Percentiles rank a stretch among this genome's conserved stretches.
Evolutionary conservation across 2,888 invertebrate genomes (phyloP).

Genomic region (Brenthis daphne): DNA sequence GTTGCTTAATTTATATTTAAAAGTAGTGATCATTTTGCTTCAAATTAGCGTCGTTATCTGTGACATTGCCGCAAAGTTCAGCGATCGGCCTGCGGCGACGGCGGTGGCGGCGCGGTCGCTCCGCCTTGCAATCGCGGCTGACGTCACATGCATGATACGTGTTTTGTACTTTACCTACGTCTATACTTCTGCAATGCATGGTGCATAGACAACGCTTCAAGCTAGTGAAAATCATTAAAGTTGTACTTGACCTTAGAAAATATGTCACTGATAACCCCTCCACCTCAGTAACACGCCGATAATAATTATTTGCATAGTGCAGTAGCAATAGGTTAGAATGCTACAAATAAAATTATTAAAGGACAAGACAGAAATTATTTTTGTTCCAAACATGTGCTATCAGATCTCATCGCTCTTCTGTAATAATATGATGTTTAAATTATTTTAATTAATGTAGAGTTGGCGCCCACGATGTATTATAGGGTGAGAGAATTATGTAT

Average conservation of each 20-base stretch:
- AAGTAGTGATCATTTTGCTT: constrained; percentile 45
- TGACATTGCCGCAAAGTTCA: constrained; percentile 71
- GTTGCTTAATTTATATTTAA: constrained; percentile 1
- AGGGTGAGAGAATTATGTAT: constrained; percentile 50
- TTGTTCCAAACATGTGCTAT: constrained; percentile 3
- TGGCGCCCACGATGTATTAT: constrained; percentile 42
- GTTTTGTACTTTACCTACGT: constrained; percentile 44
- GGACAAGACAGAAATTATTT: background rate
- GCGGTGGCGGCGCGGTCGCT: constrained; percentile 40
- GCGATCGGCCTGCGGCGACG: constrained; percentile 49
- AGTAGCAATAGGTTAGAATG: constrained; percentile 15
- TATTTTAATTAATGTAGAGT: constrained; percentile 6
- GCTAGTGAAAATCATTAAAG: constrained; percentile 18
- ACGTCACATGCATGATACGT: constrained; percentile 70
- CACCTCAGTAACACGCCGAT: constrained; percentile 11
- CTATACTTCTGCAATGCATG: background rate
- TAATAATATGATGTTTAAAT: constrained; percentile 10
- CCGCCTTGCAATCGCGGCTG: constrained; percentile 54
- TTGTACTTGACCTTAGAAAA: constrained; percentile 17
- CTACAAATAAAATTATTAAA: background rate
- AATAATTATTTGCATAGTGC: constrained; percentile 3
- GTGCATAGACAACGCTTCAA: constrained; percentile 5
- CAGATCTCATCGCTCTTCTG: background rate
- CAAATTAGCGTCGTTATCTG: constrained; percentile 65
- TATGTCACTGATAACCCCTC: constrained; percentile 31